Conservation (phyloP, 2,797 vertebrate species). For the Antennarius maculatus region DNA sequence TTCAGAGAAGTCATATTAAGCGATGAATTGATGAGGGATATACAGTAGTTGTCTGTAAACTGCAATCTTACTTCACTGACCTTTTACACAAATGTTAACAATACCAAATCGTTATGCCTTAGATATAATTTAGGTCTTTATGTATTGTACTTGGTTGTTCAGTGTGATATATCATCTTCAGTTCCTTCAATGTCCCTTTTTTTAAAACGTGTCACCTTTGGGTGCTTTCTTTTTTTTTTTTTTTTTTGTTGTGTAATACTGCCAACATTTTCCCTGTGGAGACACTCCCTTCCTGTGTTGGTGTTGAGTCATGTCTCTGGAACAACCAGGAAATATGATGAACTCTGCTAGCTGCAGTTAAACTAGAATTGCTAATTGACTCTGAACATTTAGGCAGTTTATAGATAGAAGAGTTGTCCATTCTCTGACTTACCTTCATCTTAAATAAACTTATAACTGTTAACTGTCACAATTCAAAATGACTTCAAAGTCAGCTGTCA, state of each 20-base stretch:
- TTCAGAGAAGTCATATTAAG: background rate
- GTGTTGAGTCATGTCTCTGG: constrained; percentile 48
- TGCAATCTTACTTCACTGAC: too few relatives aligned
- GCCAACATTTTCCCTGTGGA: constrained; percentile 7
- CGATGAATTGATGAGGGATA: too few relatives aligned
- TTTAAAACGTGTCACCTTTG: background rate
- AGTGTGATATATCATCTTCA: too few relatives aligned
- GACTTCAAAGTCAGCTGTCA: background rate
- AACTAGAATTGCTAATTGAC: background rate
- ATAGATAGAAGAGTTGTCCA: constrained; percentile 30
- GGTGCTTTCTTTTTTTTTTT: constrained; percentile 7
- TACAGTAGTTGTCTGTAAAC: too few relatives aligned
- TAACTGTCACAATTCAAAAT: background rate
- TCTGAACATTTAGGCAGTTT: constrained; percentile 33
- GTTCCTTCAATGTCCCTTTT: background rate
- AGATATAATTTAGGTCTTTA: too few relatives aligned
- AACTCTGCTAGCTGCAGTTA: constrained; percentile 38
- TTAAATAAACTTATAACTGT: constrained; percentile 8
- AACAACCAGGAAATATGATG: constrained; percentile 40
- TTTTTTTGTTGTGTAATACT: background rate
- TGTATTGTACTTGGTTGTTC: too few relatives aligned
- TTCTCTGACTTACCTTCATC: constrained; percentile 32
- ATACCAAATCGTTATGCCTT: background rate
- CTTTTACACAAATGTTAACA: too few relatives aligned
- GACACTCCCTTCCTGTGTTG: constrained; percentile 47